Percentiles rank a stretch among this genome's conserved stretches.
These are phyloP conservation scores for Brenthis hecate DNA, from an alignment of 2,888 invertebrate species.

Conservation along the genomic window DNA sequence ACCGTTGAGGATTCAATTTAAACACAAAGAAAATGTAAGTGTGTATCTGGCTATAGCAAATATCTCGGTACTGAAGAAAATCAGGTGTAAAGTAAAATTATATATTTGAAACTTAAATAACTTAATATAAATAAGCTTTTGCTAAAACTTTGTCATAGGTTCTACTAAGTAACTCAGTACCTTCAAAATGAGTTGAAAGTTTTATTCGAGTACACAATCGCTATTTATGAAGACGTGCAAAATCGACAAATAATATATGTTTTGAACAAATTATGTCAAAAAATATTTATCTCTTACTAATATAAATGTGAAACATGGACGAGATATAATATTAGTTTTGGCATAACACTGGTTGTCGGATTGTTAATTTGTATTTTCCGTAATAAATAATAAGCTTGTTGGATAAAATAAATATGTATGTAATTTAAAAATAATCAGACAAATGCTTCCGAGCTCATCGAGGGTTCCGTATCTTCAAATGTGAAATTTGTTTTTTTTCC, in stretches of 20 bases:
- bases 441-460: no score
- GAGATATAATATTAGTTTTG: conserved; percentile 23
- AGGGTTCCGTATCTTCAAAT: no score
- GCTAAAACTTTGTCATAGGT: conserved; percentile 3
- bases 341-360: conserved; percentile 21
- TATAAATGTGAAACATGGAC: neutral
- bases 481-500: no score
- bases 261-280: conserved; percentile 5
- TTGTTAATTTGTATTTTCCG: conserved; percentile 22
- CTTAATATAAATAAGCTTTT: neutral
- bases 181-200: neutral
- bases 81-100: no score
- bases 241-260: neutral
- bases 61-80: no score
- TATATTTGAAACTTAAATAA: no score
- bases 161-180: conserved; percentile 5
- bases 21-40: no score
- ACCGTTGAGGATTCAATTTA: no score
- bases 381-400: conserved; percentile 22
- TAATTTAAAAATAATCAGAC: neutral
- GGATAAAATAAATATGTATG: conserved; percentile 18
- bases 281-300: neutral
- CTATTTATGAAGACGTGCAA: neutral
- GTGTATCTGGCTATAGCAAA: no score
- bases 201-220: neutral